Evolutionary conservation across 2,888 invertebrate genomes (phyloP), one percentile per base, ranked within the genome.

Genomic region (Oegoconia quadripuncta): DNA sequence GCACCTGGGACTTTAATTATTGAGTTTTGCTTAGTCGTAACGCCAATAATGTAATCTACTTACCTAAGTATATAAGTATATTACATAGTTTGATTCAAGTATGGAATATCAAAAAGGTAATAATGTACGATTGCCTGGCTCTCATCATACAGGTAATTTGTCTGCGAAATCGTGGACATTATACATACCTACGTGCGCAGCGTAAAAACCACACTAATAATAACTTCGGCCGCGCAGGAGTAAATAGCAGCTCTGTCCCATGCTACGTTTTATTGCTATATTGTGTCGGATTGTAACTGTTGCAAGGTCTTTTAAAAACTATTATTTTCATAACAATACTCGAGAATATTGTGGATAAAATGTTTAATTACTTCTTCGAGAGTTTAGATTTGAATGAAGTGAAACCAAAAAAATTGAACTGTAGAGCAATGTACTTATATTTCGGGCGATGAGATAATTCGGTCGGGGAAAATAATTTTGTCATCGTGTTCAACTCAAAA

Each of bases 171-270:
- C 23, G 33, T 41, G 41, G 31, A 13, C 28, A 37, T 31, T 26
- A 37, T 18, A 37, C 18, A 9, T 37, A 11, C 14, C 15, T 25
- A 37, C 32, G 37, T 37, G 37, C 18, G 15, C 22, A 18, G 27
- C 35, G 40, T 35, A 40, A 40, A 40, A 40, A 40, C 40, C 35
- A 35, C 40, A 31, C 25, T 33, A 33, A 22, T 40, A 40, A 40
- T 34, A 34, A 31, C 25, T 37, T 34, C 16, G 14, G 6, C 34
- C 26, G 34, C 12, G 17, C 26, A 17, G n/a, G n/a, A n/a, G n/a
- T 18, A 14, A 12, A 29, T 17, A 31, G 6, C 27, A 20, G 14
- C 29, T 15, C 29, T 36, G 36, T 36, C 36, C 22, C 29, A 36
- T n/a, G n/a, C n/a, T n/a, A n/a, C 20, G 20, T 20, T 20, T 3